Percentiles rank a stretch among this genome's conserved stretches.
These are phyloP conservation scores for Callocephalon fimbriatum DNA, from an alignment of 2,113 vertebrate genomes.

Conservation along the genomic window DNA sequence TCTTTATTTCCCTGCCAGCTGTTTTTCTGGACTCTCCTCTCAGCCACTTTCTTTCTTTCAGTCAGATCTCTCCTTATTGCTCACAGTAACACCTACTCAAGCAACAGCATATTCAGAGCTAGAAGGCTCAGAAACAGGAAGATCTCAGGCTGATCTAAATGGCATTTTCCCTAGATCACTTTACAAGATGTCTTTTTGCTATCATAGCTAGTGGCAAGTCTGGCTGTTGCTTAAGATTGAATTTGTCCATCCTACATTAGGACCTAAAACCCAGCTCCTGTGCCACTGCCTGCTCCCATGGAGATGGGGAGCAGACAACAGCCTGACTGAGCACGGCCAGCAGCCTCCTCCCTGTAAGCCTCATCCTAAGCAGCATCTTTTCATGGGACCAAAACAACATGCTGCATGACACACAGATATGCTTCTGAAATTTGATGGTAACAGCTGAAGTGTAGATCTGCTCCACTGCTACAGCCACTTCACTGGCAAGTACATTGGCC, in stretches of 20 bases:
- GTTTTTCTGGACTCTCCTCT: constrained; percentile 44
- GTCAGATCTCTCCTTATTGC: constrained; percentile 51
- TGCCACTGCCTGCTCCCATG: not conserved
- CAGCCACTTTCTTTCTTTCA: constrained; percentile 69
- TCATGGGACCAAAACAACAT: not conserved
- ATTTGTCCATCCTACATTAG: not conserved
- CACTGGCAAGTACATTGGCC: not conserved
- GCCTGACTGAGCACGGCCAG: not conserved
- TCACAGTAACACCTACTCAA: constrained; percentile 70
- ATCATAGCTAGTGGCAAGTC: not conserved
- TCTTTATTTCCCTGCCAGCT: constrained; percentile 75
- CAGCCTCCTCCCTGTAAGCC: not conserved
- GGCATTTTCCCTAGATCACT: not conserved
- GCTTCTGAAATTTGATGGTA: not conserved
- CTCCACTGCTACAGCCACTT: not conserved
- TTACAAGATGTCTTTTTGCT: not conserved
- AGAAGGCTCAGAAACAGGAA: not conserved
- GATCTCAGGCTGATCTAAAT: not conserved
- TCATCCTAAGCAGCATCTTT: not conserved
- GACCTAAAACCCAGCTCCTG: not conserved
- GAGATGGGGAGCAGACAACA: not conserved
- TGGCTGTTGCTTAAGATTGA: not conserved
- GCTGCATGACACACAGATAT: not conserved
- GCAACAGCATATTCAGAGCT: constrained; percentile 16
- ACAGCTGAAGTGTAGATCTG: not conserved